Evolutionary conservation across 2,888 invertebrate genomes (phyloP).

Genomic region (Cordilura impudica): DNA sequence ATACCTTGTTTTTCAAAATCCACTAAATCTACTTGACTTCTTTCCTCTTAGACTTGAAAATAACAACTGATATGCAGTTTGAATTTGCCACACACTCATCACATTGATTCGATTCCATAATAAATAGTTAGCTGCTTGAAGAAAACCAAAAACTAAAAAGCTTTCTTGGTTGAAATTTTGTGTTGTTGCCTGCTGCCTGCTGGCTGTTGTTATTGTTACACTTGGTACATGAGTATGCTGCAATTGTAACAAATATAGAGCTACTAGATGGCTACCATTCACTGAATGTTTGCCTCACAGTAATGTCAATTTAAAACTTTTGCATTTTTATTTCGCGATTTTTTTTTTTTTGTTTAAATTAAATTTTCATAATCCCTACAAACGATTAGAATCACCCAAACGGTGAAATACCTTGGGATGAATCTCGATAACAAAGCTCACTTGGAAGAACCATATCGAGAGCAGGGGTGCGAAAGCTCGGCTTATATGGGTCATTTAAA

Average conservation of each 20-base stretch:
- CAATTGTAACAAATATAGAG: slow-evolving; percentile 25
- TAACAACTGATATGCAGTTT: slow-evolving; percentile 46
- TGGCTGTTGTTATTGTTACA: slow-evolving; percentile 8
- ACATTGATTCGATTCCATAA: slow-evolving; percentile 43
- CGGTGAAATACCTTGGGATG: too few species aligned
- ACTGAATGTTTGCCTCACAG: too few species aligned
- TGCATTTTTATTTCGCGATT: too few species aligned
- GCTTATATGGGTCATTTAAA: too few species aligned
- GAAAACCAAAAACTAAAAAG: slow-evolving; percentile 35
- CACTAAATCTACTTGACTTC: slow-evolving; percentile 18
- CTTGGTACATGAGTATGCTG: slow-evolving; percentile 51
- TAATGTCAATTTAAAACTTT: too few species aligned
- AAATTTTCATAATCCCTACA: too few species aligned
- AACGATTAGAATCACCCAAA: too few species aligned
- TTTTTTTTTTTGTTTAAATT: too few species aligned
- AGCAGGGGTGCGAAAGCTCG: too few species aligned
- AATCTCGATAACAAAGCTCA: too few species aligned
- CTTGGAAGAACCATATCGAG: too few species aligned
- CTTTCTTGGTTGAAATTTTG: slow-evolving; percentile 37
- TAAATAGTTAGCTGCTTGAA: slow-evolving; percentile 12
- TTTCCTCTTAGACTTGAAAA: slow-evolving; percentile 61
- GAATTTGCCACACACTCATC: slow-evolving; percentile 32
- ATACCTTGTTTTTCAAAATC: slow-evolving; percentile 5
- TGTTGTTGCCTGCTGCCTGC: background rate
- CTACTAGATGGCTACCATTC: too few species aligned